phyloP scores from a whole-genome alignment of 2,797 vertebrate genomes.

The Aulostomus chinensis region DNA sequence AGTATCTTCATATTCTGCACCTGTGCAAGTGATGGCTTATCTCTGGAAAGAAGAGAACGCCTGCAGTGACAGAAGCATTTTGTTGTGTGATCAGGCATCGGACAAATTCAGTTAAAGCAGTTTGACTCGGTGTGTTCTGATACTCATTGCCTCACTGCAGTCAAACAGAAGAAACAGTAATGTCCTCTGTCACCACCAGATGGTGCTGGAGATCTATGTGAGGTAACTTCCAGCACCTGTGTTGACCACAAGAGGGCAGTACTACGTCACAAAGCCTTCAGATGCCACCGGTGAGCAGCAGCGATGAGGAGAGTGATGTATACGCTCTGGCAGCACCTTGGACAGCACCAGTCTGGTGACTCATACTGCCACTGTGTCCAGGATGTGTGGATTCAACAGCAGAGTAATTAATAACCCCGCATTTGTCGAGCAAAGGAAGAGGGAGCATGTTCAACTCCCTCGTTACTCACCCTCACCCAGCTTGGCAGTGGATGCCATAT shows the following conservation, averaged over 20 bases:
- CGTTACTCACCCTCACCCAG: slow-evolving; percentile 1
- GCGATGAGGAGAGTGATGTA: slow-evolving; percentile 50
- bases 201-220: slow-evolving; percentile 24
- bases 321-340: slow-evolving; percentile 60
- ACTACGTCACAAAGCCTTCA: background rate
- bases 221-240: background rate
- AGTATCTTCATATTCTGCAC: too few relatives aligned
- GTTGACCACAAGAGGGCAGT: slow-evolving; percentile 59
- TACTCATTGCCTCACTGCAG: too few relatives aligned
- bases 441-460: slow-evolving; percentile 21
- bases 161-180: background rate
- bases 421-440: slow-evolving; percentile 23
- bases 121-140: too few relatives aligned
- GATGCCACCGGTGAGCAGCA: slow-evolving; percentile 11
- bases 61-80: too few relatives aligned
- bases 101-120: too few relatives aligned
- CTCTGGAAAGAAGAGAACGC: too few relatives aligned
- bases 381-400: slow-evolving; percentile 49
- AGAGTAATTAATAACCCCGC: slow-evolving; percentile 61
- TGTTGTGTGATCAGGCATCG: too few relatives aligned
- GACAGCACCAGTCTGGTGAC: slow-evolving; percentile 68
- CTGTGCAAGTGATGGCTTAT: too few relatives aligned
- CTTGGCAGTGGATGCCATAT: background rate
- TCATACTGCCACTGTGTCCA: slow-evolving; percentile 62
- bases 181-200: slow-evolving; percentile 36